These are phyloP conservation scores for Psammodynastes pulverulentus DNA, from an alignment of 2,113 vertebrate genomes.

Conservation along the genomic window DNA sequence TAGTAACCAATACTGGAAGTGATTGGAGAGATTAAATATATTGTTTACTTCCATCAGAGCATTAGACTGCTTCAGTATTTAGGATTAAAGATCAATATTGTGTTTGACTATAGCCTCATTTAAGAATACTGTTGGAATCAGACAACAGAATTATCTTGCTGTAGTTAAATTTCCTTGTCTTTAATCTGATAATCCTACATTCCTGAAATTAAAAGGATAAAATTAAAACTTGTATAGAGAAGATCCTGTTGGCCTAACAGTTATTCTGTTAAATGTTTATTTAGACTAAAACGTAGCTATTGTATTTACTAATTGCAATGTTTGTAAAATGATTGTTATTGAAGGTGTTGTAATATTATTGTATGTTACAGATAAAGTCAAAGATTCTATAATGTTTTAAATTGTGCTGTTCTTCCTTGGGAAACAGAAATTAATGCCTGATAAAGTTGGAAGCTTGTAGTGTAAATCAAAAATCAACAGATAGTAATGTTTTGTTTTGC, in stretches of 20 bases:
- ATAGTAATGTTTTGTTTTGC: not conserved
- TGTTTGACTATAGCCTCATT: not conserved
- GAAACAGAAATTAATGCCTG: not conserved
- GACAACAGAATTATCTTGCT: not conserved
- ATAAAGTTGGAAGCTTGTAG: not conserved
- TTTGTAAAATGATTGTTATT: conserved; percentile 25
- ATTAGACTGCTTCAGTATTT: not conserved
- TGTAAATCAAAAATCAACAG: not conserved
- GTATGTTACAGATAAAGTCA: not conserved
- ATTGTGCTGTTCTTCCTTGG: not conserved
- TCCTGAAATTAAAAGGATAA: not conserved
- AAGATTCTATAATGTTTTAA: not conserved
- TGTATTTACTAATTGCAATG: conserved; percentile 6
- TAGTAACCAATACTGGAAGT: conserved; percentile 16
- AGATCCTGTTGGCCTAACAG: not conserved
- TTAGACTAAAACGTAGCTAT: not conserved
- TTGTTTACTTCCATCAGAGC: conserved; percentile 8
- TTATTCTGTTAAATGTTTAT: not conserved
- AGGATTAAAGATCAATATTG: conserved; percentile 6
- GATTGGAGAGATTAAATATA: not conserved
- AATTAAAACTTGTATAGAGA: not conserved
- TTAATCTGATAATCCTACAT: not conserved
- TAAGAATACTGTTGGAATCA: not conserved
- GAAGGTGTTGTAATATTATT: not conserved
- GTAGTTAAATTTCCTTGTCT: conserved; percentile 17